Percentiles rank a stretch among this genome's conserved stretches.
Conservation (phyloP, 2,888 invertebrate genomes). For the Acleris literana region DNA sequence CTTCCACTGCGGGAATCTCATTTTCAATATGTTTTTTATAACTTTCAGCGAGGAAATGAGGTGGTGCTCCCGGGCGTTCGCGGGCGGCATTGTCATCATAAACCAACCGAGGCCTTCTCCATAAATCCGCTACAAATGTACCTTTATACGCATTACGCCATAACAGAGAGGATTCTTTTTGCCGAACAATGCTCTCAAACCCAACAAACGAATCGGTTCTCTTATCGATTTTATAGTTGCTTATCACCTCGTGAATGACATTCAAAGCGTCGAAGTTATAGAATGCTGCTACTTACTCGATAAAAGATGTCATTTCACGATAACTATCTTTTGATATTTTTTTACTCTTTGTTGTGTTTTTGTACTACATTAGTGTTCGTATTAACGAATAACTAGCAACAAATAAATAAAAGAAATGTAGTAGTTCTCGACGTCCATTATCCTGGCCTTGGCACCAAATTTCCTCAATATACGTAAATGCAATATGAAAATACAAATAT, state of each 20-base stretch:
- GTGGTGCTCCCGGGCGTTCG: slow-evolving; percentile 73
- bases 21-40: slow-evolving; percentile 84
- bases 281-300: no score
- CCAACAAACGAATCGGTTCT: slow-evolving; percentile 65
- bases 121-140: slow-evolving; percentile 80
- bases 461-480: no score
- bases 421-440: no score
- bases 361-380: no score
- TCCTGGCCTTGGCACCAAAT: no score
- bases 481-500: no score
- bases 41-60: slow-evolving; percentile 83
- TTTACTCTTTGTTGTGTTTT: no score
- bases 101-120: slow-evolving; percentile 78
- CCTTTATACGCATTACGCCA: slow-evolving; percentile 81
- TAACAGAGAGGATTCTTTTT: slow-evolving; percentile 64
- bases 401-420: no score
- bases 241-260: not conserved
- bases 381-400: no score
- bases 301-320: no score
- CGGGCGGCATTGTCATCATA: slow-evolving; percentile 79
- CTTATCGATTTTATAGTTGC: slow-evolving; percentile 35
- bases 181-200: slow-evolving; percentile 69
- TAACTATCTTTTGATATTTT: no score
- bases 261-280: no score
- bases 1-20: slow-evolving; percentile 77